Conservation (phyloP, 1,140 invertebrate genomes). For the Lamellibrachia luymesi region DNA sequence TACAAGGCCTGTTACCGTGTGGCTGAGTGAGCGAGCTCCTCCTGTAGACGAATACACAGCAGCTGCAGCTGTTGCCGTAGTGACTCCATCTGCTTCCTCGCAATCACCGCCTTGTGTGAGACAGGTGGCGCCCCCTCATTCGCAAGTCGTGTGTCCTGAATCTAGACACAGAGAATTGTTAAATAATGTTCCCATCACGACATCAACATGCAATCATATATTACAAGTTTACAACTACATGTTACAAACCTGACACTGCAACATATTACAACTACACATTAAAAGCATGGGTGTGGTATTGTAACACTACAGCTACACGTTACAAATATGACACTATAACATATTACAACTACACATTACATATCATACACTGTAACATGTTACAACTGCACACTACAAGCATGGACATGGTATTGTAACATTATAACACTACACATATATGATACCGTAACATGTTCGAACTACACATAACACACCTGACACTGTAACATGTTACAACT, state of each 20-base stretch:
- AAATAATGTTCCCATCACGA: neutral
- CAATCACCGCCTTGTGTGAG: constrained; percentile 17
- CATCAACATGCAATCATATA: neutral
- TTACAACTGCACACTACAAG: too few relatives aligned
- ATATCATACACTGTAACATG: neutral
- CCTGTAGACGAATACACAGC: constrained; percentile 34
- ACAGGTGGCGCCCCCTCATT: neutral
- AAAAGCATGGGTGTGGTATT: too few relatives aligned
- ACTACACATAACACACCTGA: too few relatives aligned
- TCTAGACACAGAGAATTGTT: neutral
- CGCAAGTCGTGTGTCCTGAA: neutral
- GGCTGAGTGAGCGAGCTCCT: constrained; percentile 27
- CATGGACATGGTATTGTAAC: too few relatives aligned
- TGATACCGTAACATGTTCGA: too few relatives aligned
- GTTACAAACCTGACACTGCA: too few relatives aligned
- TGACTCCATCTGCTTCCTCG: constrained; percentile 19
- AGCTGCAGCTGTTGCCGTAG: constrained; percentile 40
- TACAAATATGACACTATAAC: neutral
- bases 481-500: neutral
- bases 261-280: too few relatives aligned
- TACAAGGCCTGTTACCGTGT: neutral
- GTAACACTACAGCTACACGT: too few relatives aligned
- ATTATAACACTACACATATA: too few relatives aligned
- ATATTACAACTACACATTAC: neutral
- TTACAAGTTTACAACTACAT: too few relatives aligned